phyloP scores from a whole-genome alignment of 2,797 vertebrate genomes.

The Fistularia tabacaria region DNA sequence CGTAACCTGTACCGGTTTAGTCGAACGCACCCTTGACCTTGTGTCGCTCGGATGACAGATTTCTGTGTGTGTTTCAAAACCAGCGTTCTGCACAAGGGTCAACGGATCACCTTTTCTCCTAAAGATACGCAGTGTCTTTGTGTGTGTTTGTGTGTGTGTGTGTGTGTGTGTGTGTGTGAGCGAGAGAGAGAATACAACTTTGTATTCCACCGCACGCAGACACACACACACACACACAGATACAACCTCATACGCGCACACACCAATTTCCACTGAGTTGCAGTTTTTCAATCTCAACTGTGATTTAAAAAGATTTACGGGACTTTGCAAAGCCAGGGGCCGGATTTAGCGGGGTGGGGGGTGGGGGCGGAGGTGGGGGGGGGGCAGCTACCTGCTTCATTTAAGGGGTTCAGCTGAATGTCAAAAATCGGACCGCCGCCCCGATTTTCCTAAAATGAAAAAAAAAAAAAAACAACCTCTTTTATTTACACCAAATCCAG shows the following conservation, averaged over 20 bases:
- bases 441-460: constrained; percentile 21
- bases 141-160: too few relatives aligned
- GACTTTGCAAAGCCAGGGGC: too few relatives aligned
- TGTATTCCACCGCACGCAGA: constrained; percentile 30
- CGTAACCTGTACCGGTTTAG: constrained; percentile 35
- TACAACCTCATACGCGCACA: constrained; percentile 14
- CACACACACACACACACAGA: too few relatives aligned
- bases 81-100: constrained; percentile 47
- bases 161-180: too few relatives aligned
- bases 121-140: not conserved
- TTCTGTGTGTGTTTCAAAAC: constrained; percentile 35
- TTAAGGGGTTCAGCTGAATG: constrained; percentile 31
- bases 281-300: constrained; percentile 19
- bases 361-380: not conserved
- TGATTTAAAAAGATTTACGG: constrained; percentile 1
- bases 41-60: constrained; percentile 6
- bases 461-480: constrained; percentile 18
- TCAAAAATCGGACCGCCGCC: constrained; percentile 25
- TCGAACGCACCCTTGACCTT: constrained; percentile 35
- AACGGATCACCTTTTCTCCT: constrained; percentile 14
- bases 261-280: constrained; percentile 10
- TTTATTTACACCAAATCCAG: constrained; percentile 66
- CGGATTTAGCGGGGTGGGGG: not conserved
- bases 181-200: constrained; percentile 3
- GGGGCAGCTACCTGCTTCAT: constrained; percentile 2